A percentile compares a stretch with the other conserved stretches of the same genome.
Evolutionary conservation across 1,140 invertebrate species (phyloP).

Genomic region (Hirudo medicinalis): DNA sequence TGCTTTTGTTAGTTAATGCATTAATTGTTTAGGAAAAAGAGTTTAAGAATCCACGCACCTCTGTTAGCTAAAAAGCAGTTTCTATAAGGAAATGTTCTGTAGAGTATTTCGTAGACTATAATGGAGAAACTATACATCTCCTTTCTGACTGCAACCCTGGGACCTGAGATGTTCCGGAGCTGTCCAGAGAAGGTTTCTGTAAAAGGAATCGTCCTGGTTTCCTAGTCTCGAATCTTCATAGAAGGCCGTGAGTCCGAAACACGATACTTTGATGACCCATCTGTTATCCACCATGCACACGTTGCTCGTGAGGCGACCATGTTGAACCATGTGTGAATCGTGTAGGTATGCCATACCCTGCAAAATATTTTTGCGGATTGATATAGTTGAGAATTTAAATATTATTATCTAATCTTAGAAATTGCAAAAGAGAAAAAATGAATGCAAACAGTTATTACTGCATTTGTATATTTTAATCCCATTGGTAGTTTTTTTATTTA

Average conservation of each 20-base stretch:
- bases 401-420: too few relatives aligned
- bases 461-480: too few relatives aligned
- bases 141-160: conserved; percentile 51
- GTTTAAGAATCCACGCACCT: neutral
- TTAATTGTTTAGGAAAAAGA: neutral
- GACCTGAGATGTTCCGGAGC: conserved; percentile 65
- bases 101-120: conserved; percentile 75
- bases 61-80: neutral
- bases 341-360: conserved; percentile 75
- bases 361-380: too few relatives aligned
- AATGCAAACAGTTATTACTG: too few relatives aligned
- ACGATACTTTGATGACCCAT: neutral
- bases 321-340: conserved; percentile 48
- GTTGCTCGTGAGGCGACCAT: too few relatives aligned
- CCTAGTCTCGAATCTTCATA: neutral
- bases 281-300: conserved; percentile 10
- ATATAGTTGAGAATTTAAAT: too few relatives aligned
- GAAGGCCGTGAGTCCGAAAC: neutral
- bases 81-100: conserved; percentile 62
- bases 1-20: too few relatives aligned
- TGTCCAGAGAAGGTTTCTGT: conserved; percentile 68
- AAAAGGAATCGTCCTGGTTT: neutral
- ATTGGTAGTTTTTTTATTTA: too few relatives aligned
- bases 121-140: conserved; percentile 79
- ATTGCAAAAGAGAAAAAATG: too few relatives aligned